A percentile compares a stretch with the other conserved stretches of the same genome.
Evolutionary conservation across 2,797 vertebrate species (phyloP).

Genomic region (Pipistrellus kuhlii): DNA sequence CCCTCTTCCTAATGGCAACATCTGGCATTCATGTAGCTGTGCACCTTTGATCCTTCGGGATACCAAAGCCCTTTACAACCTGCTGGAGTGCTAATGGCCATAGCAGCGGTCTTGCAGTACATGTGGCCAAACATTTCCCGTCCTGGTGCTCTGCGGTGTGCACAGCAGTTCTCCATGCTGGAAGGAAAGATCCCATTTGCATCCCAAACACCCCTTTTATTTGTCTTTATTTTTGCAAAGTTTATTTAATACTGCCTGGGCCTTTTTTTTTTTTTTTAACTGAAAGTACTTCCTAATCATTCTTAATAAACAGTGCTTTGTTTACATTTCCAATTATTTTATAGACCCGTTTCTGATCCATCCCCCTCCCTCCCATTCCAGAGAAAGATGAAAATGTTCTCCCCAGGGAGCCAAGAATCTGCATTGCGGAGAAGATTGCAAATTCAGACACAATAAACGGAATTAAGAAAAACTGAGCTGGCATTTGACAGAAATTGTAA

Average conservation of each 20-base stretch:
- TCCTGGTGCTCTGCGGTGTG: neutral
- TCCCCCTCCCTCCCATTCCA: conserved; percentile 58
- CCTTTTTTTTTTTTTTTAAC: neutral
- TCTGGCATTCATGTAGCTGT: conserved; percentile 73
- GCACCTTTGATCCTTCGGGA: conserved; percentile 72
- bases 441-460: conserved; percentile 93
- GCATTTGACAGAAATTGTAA: conserved; percentile 96
- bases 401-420: conserved; percentile 85
- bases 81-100: conserved; percentile 49
- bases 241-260: neutral
- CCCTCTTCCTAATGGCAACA: conserved; percentile 71
- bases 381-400: conserved; percentile 71
- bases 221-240: neutral
- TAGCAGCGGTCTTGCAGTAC: neutral
- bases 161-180: conserved; percentile 26
- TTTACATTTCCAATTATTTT: conserved; percentile 69
- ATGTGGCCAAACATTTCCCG: neutral
- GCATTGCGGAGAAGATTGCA: conserved; percentile 92
- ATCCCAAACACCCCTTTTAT: neutral
- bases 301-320: conserved; percentile 68
- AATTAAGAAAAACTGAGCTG: conserved; percentile 95
- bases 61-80: conserved; percentile 67
- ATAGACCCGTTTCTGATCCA: conserved; percentile 14
- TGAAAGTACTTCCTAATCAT: conserved; percentile 34
- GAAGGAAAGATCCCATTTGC: neutral